Conservation (phyloP, 1,140 invertebrate species). For the Hesperophylax magnus region DNA sequence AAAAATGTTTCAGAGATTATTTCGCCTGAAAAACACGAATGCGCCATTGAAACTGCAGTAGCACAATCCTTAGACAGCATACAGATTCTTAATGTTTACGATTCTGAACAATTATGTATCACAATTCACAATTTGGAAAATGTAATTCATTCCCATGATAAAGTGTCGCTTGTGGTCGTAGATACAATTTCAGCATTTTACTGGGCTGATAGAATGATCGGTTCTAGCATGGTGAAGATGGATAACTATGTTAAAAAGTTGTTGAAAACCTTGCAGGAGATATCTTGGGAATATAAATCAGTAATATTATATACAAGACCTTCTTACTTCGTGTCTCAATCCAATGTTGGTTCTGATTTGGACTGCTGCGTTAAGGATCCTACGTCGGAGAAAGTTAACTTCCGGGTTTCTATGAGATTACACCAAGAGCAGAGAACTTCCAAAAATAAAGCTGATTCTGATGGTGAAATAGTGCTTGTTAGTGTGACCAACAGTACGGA, state of each 20-base stretch:
- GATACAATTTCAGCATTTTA: constrained; percentile 75
- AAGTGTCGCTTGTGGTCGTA: constrained; percentile 69
- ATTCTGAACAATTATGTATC: no score
- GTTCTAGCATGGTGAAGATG: constrained; percentile 60
- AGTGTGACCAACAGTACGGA: constrained; percentile 11
- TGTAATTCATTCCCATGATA: constrained; percentile 53
- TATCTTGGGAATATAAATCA: constrained; percentile 62
- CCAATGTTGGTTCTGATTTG: not conserved
- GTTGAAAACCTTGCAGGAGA: constrained; percentile 61
- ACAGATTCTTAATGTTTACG: no score
- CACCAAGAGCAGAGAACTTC: not conserved
- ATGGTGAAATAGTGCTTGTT: not conserved
- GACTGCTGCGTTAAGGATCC: constrained; percentile 37
- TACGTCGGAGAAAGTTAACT: constrained; percentile 57
- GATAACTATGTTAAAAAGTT: constrained; percentile 64
- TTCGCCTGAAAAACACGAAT: not conserved
- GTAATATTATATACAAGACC: constrained; percentile 64
- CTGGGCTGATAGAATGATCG: constrained; percentile 69
- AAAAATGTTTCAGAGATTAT: constrained; percentile 11
- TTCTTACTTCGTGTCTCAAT: constrained; percentile 59
- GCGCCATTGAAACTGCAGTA: not conserved
- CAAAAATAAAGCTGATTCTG: not conserved
- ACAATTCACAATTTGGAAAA: no score
- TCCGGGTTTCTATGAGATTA: constrained; percentile 56
- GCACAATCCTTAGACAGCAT: no score